Conservation (phyloP, 2,797 vertebrate genomes). For the Notolepis coatsorum region DNA sequence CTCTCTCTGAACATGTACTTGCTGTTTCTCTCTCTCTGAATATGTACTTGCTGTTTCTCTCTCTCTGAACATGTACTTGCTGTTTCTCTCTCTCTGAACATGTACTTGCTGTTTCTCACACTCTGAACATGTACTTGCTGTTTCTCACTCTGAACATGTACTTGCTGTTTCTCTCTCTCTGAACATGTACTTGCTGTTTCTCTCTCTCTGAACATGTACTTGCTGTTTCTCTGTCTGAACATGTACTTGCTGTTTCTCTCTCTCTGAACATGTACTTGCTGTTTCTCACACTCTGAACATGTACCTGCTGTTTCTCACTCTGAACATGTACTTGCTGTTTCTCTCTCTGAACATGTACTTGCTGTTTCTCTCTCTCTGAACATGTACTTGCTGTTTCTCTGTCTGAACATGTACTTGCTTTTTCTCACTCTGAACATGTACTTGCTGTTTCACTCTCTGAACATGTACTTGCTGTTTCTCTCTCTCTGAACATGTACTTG, state of each 20-base stretch:
- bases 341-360: too few relatives aligned
- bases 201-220: neutral
- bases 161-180: constrained; percentile 3
- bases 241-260: too few relatives aligned
- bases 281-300: too few relatives aligned
- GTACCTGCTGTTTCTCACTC: constrained; percentile 15
- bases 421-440: constrained; percentile 1
- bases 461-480: constrained; percentile 1
- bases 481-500: neutral
- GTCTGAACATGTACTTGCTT: neutral
- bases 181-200: too few relatives aligned
- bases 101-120: neutral
- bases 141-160: constrained; percentile 1
- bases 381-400: neutral
- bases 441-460: constrained; percentile 7
- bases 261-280: neutral
- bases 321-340: neutral
- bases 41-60: too few relatives aligned
- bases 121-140: too few relatives aligned
- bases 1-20: neutral
- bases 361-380: neutral
- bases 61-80: neutral
- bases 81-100: neutral
- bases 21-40: too few relatives aligned
- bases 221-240: too few relatives aligned